Percentiles rank a stretch among this genome's conserved stretches.
Conservation (phyloP, 2,113 vertebrate genomes). For the Myrmophylax atrothorax region DNA sequence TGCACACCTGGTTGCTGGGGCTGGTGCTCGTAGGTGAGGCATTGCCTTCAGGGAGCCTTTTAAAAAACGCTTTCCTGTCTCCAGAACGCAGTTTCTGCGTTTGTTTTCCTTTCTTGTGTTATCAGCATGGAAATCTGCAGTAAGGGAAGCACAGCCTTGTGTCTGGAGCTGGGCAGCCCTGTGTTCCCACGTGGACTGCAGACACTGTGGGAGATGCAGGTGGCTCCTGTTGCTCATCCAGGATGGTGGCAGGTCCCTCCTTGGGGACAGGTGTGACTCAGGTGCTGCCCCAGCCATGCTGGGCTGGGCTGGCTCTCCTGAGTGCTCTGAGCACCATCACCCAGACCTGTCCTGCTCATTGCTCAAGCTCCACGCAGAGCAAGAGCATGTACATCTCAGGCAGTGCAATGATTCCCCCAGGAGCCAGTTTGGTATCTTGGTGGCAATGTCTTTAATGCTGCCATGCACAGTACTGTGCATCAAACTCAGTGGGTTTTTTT, state of each 20-base stretch:
- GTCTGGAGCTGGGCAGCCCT: fast-evolving
- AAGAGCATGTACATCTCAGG: fast-evolving
- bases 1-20: neutral
- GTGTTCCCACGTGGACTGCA: fast-evolving
- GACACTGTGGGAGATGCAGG: neutral
- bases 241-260: neutral
- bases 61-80: fast-evolving
- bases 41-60: neutral
- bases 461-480: fast-evolving
- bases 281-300: neutral
- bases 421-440: neutral
- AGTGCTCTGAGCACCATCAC: fast-evolving
- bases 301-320: neutral
- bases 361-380: neutral
- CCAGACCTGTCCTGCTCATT: neutral
- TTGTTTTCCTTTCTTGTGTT: neutral
- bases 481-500: neutral
- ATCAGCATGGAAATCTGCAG: fast-evolving
- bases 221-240: neutral
- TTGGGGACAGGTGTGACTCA: neutral
- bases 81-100: fast-evolving
- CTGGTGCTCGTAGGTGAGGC: fast-evolving
- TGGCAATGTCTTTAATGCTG: neutral
- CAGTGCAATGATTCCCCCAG: neutral
- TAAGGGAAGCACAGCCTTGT: neutral